These are phyloP conservation scores for Ctenopoma kingsleyae DNA, from an alignment of 2,797 vertebrate genomes.

Conservation along the genomic window DNA sequence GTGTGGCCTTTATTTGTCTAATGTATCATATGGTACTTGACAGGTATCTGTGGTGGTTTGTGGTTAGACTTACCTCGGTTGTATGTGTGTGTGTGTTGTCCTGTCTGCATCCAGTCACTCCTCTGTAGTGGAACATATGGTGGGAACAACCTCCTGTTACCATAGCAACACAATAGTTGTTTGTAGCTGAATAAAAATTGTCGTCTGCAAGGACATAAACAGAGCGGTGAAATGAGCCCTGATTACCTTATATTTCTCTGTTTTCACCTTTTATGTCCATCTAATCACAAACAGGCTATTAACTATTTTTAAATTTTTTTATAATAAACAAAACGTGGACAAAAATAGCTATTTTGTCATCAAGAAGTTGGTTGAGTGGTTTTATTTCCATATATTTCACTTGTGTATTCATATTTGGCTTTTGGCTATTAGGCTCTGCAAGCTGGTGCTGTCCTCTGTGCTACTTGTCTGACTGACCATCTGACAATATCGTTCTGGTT, in stretches of 20 bases:
- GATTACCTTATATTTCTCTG: constrained; percentile 9
- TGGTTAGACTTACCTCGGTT: background rate
- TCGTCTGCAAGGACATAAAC: constrained; percentile 43
- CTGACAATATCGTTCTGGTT: constrained; percentile 47
- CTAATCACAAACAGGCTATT: background rate
- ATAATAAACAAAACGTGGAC: background rate
- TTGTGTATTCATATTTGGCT: constrained; percentile 2
- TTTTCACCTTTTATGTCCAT: constrained; percentile 5
- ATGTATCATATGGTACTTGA: background rate
- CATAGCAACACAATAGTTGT: constrained; percentile 77
- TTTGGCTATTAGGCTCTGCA: background rate
- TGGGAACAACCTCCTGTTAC: constrained; percentile 63
- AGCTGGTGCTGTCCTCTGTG: constrained; percentile 5
- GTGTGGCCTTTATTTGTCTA: constrained; percentile 6
- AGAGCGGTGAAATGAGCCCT: constrained; percentile 15
- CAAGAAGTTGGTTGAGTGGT: background rate
- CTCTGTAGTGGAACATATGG: constrained; percentile 76
- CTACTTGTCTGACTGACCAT: constrained; percentile 30
- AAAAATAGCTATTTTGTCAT: background rate
- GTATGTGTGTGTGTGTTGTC: constrained; percentile 20
- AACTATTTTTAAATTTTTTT: background rate
- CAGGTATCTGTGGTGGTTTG: background rate
- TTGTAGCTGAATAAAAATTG: constrained; percentile 60
- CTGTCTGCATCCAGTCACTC: constrained; percentile 37
- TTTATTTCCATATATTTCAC: constrained; percentile 4